These are phyloP conservation scores for Epistrophella euchroma DNA, from an alignment of 2,888 invertebrate genomes.

Conservation along the genomic window DNA sequence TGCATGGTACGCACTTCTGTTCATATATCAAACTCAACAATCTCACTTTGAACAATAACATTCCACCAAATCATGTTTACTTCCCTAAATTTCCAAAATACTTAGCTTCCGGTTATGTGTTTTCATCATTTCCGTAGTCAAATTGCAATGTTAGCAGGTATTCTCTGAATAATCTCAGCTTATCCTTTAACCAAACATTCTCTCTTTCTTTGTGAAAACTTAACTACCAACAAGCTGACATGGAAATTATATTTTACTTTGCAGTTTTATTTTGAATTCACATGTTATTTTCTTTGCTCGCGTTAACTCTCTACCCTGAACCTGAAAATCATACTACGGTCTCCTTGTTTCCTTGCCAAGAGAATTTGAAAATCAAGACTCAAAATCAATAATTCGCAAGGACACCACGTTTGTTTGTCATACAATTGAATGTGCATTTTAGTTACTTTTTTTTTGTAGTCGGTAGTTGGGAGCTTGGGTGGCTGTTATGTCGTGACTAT, in stretches of 20 bases:
- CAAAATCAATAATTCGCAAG: constrained; percentile 65
- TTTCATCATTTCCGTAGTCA: constrained; percentile 36
- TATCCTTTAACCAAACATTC: constrained; percentile 4
- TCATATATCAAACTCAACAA: too few relatives aligned
- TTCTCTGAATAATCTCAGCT: constrained; percentile 8
- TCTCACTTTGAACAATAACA: too few relatives aligned
- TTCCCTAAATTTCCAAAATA: too few relatives aligned
- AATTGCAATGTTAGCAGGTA: constrained; percentile 15
- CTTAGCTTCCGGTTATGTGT: constrained; percentile 39
- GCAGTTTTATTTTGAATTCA: constrained; percentile 2
- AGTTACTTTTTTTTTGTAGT: not conserved
- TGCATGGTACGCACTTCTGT: too few relatives aligned
- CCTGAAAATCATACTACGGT: constrained; percentile 29
- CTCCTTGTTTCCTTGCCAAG: constrained; percentile 59
- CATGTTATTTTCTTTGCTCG: not conserved
- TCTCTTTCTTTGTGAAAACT: not conserved
- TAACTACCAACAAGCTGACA: too few relatives aligned
- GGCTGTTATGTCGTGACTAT: constrained; percentile 6
- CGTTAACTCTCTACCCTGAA: constrained; percentile 18
- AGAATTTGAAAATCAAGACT: constrained; percentile 62
- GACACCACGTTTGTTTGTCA: constrained; percentile 67
- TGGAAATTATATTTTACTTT: not conserved
- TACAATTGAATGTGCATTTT: constrained; percentile 2
- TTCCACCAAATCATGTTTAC: too few relatives aligned
- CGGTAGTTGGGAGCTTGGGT: not conserved